Percentiles rank a stretch among this genome's conserved stretches.
Conservation (phyloP, 2,113 vertebrate genomes). For the Prolemur simus region DNA sequence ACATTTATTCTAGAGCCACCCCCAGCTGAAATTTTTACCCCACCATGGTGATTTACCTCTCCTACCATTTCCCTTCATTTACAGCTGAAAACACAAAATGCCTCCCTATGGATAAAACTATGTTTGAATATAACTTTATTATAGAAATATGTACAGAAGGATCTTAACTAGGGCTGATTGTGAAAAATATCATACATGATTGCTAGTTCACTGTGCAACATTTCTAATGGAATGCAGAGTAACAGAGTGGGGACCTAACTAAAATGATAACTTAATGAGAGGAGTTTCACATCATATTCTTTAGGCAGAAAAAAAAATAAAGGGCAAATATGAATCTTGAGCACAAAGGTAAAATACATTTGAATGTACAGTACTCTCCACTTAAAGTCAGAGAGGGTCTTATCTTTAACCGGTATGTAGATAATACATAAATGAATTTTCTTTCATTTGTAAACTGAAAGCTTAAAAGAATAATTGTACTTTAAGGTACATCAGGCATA, state of each 20-base stretch:
- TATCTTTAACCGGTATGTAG: constrained; percentile 36
- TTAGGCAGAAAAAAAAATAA: background rate
- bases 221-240: background rate
- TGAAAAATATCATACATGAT: background rate
- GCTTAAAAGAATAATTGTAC: constrained; percentile 21
- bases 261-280: background rate
- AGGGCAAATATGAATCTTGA: constrained; percentile 2
- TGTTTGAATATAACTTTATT: background rate
- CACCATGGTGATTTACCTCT: background rate
- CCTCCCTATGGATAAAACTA: background rate
- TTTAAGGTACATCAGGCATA: constrained; percentile 1
- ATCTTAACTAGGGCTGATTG: background rate
- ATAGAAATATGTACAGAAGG: constrained; percentile 9
- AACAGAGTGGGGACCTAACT: background rate
- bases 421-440: constrained; percentile 16
- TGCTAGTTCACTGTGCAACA: background rate
- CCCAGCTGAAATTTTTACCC: background rate
- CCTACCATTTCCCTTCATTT: background rate
- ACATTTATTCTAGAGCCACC: background rate
- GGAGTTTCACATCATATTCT: background rate
- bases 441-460: constrained; percentile 50
- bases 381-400: constrained; percentile 16
- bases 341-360: constrained; percentile 40
- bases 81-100: background rate
- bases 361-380: background rate